phyloP scores from a whole-genome alignment of 2,888 invertebrate genomes.

The Dione vanillae region DNA sequence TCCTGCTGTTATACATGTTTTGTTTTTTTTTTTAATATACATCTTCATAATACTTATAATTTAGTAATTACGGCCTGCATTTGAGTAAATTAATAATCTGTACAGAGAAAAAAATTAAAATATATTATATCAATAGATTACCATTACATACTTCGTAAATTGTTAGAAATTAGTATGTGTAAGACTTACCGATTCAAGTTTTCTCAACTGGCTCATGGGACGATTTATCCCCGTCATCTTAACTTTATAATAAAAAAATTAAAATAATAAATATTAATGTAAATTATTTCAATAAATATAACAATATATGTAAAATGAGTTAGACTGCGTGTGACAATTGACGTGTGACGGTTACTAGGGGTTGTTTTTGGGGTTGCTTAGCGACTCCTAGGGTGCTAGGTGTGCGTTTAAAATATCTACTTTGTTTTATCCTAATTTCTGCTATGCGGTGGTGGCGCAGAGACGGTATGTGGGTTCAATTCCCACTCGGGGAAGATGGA shows the following conservation, averaged over 20 bases:
- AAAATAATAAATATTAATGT: constrained; percentile 15
- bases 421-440: background rate
- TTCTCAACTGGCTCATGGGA: constrained; percentile 74
- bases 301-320: background rate
- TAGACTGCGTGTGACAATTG: constrained; percentile 39
- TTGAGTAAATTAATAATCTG: too few species aligned
- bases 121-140: too few species aligned
- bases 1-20: too few species aligned
- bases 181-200: constrained; percentile 68
- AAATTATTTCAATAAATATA: constrained; percentile 21
- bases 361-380: constrained; percentile 51
- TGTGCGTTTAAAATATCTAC: too few species aligned
- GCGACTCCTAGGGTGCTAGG: constrained; percentile 35
- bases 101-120: too few species aligned
- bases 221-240: constrained; percentile 63
- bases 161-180: background rate
- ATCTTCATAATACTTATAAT: too few species aligned
- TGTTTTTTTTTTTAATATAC: too few species aligned
- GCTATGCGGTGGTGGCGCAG: too few species aligned
- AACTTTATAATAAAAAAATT: background rate
- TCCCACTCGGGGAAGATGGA: too few species aligned
- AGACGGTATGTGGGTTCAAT: too few species aligned
- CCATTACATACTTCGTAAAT: too few species aligned
- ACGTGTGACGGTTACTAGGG: constrained; percentile 49
- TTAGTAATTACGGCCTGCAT: too few species aligned